phyloP scores from a whole-genome alignment of 2,797 vertebrate species.

The Pampus argenteus region DNA sequence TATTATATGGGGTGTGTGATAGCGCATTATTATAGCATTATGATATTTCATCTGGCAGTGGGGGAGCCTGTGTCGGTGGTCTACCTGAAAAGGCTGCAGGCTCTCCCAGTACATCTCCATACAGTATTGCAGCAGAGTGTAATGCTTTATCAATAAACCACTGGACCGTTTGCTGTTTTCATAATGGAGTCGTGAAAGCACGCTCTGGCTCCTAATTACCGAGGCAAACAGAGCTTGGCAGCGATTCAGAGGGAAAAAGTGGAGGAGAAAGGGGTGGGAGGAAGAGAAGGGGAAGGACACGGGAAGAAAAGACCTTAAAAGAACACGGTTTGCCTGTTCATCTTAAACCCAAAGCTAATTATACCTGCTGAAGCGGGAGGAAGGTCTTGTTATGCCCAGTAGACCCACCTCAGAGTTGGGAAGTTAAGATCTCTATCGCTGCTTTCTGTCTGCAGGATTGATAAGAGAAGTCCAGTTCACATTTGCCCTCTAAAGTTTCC shows the following conservation, averaged over 20 bases:
- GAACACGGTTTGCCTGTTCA: conserved; percentile 61
- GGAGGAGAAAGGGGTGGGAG: conserved; percentile 56
- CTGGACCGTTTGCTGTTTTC: conserved; percentile 86
- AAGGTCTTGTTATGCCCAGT: conserved; percentile 70
- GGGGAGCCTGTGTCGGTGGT: conserved; percentile 57
- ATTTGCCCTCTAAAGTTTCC: conserved; percentile 70
- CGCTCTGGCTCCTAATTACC: conserved; percentile 84
- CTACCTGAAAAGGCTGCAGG: conserved; percentile 78
- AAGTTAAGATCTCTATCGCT: conserved; percentile 65
- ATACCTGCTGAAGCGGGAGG: conserved; percentile 67
- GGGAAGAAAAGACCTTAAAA: conserved; percentile 67
- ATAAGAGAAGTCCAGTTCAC: conserved; percentile 63
- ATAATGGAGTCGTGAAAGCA: conserved; percentile 86
- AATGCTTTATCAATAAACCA: conserved; percentile 89
- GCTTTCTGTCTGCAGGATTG: conserved; percentile 61
- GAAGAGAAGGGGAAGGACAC: conserved; percentile 57
- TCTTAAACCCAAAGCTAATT: conserved; percentile 73
- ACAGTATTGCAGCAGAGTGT: conserved; percentile 77
- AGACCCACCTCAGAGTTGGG: conserved; percentile 65
- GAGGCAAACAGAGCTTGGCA: conserved; percentile 83
- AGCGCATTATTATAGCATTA: conserved; percentile 75
- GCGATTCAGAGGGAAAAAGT: conserved; percentile 75
- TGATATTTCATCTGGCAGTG: conserved; percentile 80
- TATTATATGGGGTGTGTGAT: conserved; percentile 71
- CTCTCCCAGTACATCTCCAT: conserved; percentile 78